These are phyloP conservation scores for Ciconia boyciana DNA, from an alignment of 2,113 vertebrate species.

Conservation along the genomic window DNA sequence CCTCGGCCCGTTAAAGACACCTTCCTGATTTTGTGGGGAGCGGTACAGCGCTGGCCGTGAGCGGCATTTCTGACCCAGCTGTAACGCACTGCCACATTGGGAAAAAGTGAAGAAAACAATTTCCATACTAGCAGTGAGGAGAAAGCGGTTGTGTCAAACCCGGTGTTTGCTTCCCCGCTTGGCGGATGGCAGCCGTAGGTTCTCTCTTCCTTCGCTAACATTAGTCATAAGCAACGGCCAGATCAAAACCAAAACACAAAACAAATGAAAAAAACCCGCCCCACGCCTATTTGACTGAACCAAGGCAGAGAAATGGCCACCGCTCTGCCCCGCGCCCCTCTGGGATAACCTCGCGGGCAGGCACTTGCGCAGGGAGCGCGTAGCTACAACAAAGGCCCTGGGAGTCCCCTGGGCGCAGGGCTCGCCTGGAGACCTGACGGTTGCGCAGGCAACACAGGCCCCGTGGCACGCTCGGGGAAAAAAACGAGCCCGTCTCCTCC, in stretches of 20 bases:
- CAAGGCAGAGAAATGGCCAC: neutral
- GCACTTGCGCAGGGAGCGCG: neutral
- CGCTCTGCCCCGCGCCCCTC: neutral
- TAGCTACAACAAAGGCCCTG: conserved; percentile 46
- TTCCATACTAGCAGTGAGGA: fast-evolving
- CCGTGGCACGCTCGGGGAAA: fast-evolving
- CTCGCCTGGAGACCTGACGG: neutral
- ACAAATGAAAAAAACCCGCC: fast-evolving
- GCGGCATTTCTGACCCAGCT: neutral
- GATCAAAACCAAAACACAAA: neutral
- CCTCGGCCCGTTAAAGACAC: neutral
- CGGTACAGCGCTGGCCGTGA: neutral
- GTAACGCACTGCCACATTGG: fast-evolving
- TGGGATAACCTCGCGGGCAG: neutral
- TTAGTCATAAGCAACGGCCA: neutral
- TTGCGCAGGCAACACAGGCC: neutral
- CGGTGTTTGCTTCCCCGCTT: neutral
- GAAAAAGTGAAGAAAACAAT: neutral
- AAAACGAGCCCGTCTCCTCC: neutral
- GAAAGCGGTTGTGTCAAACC: neutral
- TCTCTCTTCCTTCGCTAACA: fast-evolving
- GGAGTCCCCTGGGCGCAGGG: neutral
- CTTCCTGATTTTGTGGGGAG: neutral
- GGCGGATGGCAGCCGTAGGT: neutral
- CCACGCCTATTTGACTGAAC: neutral